Percentiles rank a stretch among this genome's conserved stretches.
phyloP scores from a whole-genome alignment of 2,797 vertebrate species.

The Acridotheres tristis region DNA sequence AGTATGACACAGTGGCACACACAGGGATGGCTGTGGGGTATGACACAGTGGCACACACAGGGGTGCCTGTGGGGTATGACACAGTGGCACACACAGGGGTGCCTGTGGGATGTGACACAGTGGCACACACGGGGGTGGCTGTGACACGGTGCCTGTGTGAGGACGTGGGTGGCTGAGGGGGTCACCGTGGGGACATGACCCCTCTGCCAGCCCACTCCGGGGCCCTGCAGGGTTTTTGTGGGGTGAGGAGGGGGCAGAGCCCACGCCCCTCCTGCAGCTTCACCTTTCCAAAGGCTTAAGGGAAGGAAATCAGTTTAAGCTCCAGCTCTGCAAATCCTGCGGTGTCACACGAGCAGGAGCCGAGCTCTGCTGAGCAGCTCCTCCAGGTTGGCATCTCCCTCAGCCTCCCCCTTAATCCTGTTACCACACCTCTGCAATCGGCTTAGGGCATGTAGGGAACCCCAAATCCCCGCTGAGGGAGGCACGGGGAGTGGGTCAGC shows the following conservation, averaged over 20 bases:
- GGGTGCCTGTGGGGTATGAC: background rate
- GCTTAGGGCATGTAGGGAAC: slow-evolving; percentile 74
- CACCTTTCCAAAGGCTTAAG: background rate
- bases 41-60: background rate
- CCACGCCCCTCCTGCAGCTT: background rate
- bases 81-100: background rate
- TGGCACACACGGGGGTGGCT: background rate
- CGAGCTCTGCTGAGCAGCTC: background rate
- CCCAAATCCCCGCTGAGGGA: slow-evolving; percentile 59
- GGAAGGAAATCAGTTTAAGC: background rate
- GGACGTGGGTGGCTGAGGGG: background rate
- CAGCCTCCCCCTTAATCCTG: slow-evolving; percentile 69
- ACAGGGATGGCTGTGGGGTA: background rate
- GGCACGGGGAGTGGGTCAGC: accelerated
- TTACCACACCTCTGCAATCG: slow-evolving; percentile 71
- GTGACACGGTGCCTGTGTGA: accelerated
- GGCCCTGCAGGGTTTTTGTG: background rate
- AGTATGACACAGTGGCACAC: background rate
- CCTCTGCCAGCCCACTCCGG: accelerated
- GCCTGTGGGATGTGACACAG: background rate
- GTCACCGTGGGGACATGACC: accelerated
- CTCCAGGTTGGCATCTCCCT: background rate
- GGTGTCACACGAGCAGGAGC: background rate
- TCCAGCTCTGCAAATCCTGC: background rate
- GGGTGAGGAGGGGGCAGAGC: background rate